Evolutionary conservation across 92 coral and sea anemone species (phyloP).

Genomic region (Scolanthus callimorphus): DNA sequence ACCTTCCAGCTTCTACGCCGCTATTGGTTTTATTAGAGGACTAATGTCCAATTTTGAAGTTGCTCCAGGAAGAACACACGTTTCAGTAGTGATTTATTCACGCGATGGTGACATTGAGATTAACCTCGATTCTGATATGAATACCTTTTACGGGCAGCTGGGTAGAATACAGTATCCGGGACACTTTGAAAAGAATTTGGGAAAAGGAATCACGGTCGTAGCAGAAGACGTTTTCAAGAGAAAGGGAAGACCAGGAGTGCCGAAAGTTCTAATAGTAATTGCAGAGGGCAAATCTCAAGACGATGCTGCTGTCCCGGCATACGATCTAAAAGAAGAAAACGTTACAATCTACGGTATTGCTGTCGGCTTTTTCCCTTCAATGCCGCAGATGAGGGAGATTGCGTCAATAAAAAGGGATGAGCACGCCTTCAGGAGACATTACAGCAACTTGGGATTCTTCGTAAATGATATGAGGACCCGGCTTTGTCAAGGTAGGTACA

Average conservation of each 20-base stretch:
- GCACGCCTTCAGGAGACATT: not conserved
- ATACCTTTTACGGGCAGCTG: conserved; percentile 4
- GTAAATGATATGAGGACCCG: not conserved
- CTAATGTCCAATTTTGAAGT: conserved; percentile 15
- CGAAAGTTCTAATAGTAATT: conserved; percentile 9
- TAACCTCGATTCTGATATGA: not conserved
- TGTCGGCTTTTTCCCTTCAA: conserved; percentile 8
- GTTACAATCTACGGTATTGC: conserved; percentile 25
- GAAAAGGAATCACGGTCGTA: conserved; percentile 8
- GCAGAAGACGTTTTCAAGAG: conserved; percentile 10
- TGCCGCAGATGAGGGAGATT: conserved; percentile 19
- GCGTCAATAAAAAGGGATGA: conserved; percentile 12
- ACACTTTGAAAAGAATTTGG: conserved; percentile 17
- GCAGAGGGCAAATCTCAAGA: conserved; percentile 29
- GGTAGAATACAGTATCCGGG: conserved; percentile 1
- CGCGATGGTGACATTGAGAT: not conserved
- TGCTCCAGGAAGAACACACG: conserved; percentile 8
- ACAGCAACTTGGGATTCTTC: not conserved
- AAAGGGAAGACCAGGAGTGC: conserved; percentile 1
- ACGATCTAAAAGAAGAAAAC: conserved; percentile 2
- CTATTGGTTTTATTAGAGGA: conserved; percentile 3
- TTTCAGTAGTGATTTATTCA: conserved; percentile 4
- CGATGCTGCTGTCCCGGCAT: conserved; percentile 11
- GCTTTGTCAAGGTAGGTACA: not conserved
- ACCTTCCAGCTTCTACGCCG: not conserved